phyloP scores from a whole-genome alignment of 2,888 invertebrate species.

The Pseudoips prasinana region DNA sequence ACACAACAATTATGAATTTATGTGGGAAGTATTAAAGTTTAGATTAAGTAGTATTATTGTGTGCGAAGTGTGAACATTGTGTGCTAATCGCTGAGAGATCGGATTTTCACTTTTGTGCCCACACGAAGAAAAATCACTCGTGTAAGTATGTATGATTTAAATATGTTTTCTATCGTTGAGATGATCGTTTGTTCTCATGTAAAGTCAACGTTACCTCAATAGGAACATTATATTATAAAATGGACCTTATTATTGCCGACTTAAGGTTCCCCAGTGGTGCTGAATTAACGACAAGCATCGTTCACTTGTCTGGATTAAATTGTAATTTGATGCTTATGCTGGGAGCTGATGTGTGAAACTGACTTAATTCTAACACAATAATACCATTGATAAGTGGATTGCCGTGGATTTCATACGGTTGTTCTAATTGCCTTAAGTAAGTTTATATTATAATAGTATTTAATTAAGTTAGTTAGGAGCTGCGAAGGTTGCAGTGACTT shows the following conservation, averaged over 20 bases:
- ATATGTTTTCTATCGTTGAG: conserved; percentile 17
- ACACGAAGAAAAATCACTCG: conserved; percentile 36
- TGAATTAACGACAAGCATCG: conserved; percentile 1
- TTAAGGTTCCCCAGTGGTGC: not conserved
- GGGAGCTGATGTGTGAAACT: conserved; percentile 25
- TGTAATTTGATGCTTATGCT: conserved; percentile 27
- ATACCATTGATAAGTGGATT: conserved; percentile 7
- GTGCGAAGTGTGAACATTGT: conserved; percentile 42
- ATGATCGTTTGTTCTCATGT: conserved; percentile 16
- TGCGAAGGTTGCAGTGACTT: too few relatives aligned
- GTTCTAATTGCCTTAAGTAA: not conserved
- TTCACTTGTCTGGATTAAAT: conserved; percentile 21
- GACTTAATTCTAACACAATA: conserved; percentile 16
- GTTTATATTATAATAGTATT: not conserved
- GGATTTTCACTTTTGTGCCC: conserved; percentile 67
- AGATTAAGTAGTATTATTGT: conserved; percentile 46
- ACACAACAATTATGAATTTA: conserved; percentile 48
- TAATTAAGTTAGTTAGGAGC: not conserved
- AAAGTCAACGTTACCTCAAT: too few relatives aligned
- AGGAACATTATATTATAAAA: too few relatives aligned
- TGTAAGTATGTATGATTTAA: conserved; percentile 34
- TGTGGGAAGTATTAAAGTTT: conserved; percentile 53
- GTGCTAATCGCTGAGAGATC: conserved; percentile 66
- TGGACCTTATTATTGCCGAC: conserved; percentile 9
- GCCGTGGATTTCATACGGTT: not conserved